Percentiles rank a stretch among this genome's conserved stretches.
Evolutionary conservation across 2,888 invertebrate genomes (phyloP).

Genomic region (Fragum sueziense): DNA sequence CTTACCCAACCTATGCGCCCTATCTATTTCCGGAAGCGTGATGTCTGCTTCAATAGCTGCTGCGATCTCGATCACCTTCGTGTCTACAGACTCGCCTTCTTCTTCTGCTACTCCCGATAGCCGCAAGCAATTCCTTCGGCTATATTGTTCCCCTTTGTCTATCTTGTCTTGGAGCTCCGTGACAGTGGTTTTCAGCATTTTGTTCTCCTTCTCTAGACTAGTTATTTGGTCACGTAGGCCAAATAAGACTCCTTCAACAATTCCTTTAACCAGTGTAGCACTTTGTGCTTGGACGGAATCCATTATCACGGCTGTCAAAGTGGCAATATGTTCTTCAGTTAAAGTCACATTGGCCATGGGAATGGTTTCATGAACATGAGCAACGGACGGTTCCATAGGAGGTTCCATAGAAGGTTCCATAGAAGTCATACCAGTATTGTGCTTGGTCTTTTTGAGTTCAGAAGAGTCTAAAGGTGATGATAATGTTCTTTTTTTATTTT

Average conservation of each 20-base stretch:
- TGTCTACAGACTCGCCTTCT: neutral
- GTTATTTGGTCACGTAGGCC: neutral
- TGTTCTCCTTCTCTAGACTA: neutral
- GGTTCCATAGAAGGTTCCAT: too few species aligned
- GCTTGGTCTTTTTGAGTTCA: neutral
- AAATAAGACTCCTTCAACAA: neutral
- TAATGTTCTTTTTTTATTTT: neutral
- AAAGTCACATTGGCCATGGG: neutral
- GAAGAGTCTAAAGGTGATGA: neutral
- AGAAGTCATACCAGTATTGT: too few species aligned
- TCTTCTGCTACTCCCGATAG: neutral
- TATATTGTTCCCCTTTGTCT: neutral
- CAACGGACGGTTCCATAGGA: too few species aligned
- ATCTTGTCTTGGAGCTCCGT: neutral
- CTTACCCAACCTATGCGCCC: slow-evolving; percentile 24
- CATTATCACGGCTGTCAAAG: neutral
- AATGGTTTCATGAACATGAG: neutral
- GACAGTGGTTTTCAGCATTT: neutral
- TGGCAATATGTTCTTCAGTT: neutral
- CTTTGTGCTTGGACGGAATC: neutral
- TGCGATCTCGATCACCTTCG: neutral
- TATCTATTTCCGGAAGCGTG: neutral
- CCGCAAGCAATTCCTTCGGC: slow-evolving; percentile 18
- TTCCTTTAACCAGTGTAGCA: neutral
- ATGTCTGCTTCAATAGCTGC: neutral